Evolutionary conservation across 1,140 invertebrate genomes (phyloP).

Genomic region (Octopus sinensis): DNA sequence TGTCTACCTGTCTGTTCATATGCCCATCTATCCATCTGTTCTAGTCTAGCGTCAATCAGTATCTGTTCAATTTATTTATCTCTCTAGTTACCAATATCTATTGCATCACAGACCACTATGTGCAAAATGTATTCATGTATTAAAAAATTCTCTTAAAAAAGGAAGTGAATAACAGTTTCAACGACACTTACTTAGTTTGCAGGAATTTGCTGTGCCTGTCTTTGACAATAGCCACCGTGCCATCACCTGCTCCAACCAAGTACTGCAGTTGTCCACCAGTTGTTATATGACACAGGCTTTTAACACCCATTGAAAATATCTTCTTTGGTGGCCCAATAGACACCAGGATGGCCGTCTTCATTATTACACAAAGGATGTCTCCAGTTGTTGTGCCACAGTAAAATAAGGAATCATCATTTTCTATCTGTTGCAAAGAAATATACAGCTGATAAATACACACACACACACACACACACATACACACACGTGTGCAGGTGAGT

Average conservation of each 20-base stretch:
- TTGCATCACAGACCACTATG: no score
- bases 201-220: constrained; percentile 6
- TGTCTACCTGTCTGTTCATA: no score
- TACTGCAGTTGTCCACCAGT: constrained; percentile 55
- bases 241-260: constrained; percentile 79
- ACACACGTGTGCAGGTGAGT: no score
- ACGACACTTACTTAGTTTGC: background rate
- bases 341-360: constrained; percentile 45
- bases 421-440: constrained; percentile 44
- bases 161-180: no score
- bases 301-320: constrained; percentile 62
- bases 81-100: no score
- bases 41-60: no score
- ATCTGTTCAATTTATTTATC: no score
- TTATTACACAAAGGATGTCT: constrained; percentile 63
- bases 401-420: constrained; percentile 68
- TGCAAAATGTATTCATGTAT: no score
- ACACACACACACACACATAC: background rate
- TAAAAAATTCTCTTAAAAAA: no score
- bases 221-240: constrained; percentile 62
- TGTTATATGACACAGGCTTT: constrained; percentile 65
- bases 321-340: constrained; percentile 40
- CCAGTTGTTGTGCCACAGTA: constrained; percentile 83
- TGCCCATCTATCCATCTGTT: no score
- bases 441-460: no score